Conservation (phyloP, 2,888 invertebrate species). For the Ophion ellenae region DNA sequence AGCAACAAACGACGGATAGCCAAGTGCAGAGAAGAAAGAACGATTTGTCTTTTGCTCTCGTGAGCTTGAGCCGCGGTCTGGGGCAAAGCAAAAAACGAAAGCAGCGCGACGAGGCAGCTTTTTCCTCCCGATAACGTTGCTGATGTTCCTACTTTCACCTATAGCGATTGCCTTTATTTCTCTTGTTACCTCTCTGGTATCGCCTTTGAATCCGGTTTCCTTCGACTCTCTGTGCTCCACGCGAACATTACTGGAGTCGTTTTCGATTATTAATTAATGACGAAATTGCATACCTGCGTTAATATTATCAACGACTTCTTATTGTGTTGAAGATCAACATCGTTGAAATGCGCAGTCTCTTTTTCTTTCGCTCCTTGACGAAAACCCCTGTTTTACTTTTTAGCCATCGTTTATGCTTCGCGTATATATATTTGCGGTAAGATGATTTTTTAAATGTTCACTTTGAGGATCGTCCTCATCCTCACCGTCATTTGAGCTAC, state of each 20-base stretch:
- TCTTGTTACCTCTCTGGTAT: background rate
- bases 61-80: slow-evolving; percentile 43
- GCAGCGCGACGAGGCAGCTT: slow-evolving; percentile 37
- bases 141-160: slow-evolving; percentile 48
- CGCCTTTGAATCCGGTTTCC: background rate
- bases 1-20: slow-evolving; percentile 38
- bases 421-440: too few species aligned
- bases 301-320: background rate
- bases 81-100: slow-evolving; percentile 15
- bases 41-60: slow-evolving; percentile 62
- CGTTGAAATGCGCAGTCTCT: background rate
- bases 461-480: background rate
- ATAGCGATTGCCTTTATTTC: background rate
- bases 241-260: too few species aligned
- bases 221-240: background rate
- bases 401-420: too few species aligned
- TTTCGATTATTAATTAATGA: background rate
- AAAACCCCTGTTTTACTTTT: too few species aligned
- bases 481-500: too few species aligned
- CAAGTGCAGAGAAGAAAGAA: slow-evolving; percentile 39
- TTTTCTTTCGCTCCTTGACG: too few species aligned
- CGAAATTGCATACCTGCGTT: background rate
- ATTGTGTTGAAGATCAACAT: background rate
- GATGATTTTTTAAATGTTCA: background rate
- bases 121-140: slow-evolving; percentile 59